These are phyloP conservation scores for Nothocercus julius DNA, from an alignment of 2,113 vertebrate species.

Conservation along the genomic window DNA sequence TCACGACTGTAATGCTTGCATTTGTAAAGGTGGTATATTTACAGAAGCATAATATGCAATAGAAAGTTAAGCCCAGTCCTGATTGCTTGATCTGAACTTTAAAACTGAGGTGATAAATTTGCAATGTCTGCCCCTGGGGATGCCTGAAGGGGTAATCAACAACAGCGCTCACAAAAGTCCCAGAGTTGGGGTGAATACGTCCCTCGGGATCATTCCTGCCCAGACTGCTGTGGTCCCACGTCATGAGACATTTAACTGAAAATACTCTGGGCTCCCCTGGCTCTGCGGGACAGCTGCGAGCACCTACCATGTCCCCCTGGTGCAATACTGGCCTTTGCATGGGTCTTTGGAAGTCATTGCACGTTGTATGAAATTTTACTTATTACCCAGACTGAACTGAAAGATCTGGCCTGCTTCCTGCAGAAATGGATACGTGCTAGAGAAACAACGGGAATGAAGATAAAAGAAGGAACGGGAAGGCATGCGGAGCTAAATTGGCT, in stretches of 20 bases:
- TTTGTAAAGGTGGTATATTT: conserved; percentile 38
- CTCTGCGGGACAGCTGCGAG: not conserved
- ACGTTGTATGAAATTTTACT: not conserved
- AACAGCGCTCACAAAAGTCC: not conserved
- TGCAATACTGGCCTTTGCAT: fast-evolving
- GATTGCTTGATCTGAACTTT: conserved; percentile 36
- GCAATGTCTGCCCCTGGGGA: conserved; percentile 3
- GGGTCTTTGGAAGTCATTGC: not conserved
- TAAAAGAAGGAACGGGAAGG: not conserved
- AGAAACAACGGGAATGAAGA: not conserved
- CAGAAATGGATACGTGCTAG: not conserved
- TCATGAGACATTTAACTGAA: not conserved
- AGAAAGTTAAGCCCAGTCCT: conserved; percentile 45
- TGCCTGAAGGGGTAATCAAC: not conserved
- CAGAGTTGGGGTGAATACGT: not conserved
- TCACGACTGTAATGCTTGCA: not conserved
- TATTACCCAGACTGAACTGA: not conserved
- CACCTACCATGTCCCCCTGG: not conserved
- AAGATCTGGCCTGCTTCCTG: not conserved
- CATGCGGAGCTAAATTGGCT: not conserved
- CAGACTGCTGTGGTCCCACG: not conserved
- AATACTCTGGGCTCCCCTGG: not conserved
- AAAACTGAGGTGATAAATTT: conserved; percentile 40
- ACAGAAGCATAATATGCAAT: conserved; percentile 53
- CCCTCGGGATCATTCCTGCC: not conserved